phyloP scores from a whole-genome alignment of 2,888 invertebrate genomes.

The Halictus ligatus region DNA sequence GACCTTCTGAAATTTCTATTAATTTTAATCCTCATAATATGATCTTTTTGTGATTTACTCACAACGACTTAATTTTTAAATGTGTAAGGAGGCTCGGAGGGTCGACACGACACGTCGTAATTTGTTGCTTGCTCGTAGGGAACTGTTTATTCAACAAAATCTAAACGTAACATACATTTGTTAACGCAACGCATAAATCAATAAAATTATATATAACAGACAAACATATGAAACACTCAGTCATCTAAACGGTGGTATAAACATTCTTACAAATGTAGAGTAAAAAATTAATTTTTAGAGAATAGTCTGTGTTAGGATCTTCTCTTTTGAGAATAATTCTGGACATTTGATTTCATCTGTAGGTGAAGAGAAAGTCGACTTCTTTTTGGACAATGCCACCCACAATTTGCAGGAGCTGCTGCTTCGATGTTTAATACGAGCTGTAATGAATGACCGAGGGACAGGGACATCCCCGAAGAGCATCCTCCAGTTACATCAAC shows the following conservation, averaged over 20 bases:
- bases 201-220: too few species aligned
- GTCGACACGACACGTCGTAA: too few species aligned
- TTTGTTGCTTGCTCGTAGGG: too few species aligned
- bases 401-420: not conserved
- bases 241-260: too few species aligned
- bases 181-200: too few species aligned
- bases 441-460: not conserved
- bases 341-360: not conserved
- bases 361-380: not conserved
- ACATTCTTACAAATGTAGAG: too few species aligned
- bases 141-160: too few species aligned
- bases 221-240: too few species aligned
- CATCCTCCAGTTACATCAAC: conserved; percentile 5
- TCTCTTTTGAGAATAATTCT: not conserved
- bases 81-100: too few species aligned
- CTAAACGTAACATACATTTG: too few species aligned
- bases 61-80: not conserved
- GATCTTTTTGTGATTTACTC: not conserved
- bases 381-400: not conserved
- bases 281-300: too few species aligned
- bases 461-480: not conserved
- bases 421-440: not conserved
- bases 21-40: not conserved
- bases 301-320: not conserved
- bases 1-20: not conserved